These are phyloP conservation scores for Nerophis lumbriciformis DNA, from an alignment of 2,113 vertebrate species.

Conservation along the genomic window DNA sequence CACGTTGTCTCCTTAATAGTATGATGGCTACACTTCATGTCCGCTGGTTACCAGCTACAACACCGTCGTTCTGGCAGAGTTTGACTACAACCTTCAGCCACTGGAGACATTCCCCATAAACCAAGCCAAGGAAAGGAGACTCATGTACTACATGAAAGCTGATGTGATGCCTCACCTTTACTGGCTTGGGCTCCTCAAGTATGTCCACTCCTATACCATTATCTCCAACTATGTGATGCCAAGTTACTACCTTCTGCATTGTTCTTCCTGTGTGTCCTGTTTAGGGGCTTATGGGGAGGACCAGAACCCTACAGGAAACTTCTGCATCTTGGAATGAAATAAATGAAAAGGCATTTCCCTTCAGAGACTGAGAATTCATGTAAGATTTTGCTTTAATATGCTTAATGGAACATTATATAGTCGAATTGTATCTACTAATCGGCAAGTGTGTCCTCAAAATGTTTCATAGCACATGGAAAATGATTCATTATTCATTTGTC, in stretches of 20 bases:
- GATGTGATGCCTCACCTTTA: slow-evolving; percentile 93
- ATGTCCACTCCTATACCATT: slow-evolving; percentile 39
- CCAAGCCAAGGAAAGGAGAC: slow-evolving; percentile 85
- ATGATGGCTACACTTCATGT: slow-evolving; percentile 95
- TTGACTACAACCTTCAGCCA: slow-evolving; percentile 83
- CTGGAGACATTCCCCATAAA: slow-evolving; percentile 96
- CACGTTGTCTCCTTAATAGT: slow-evolving; percentile 63
- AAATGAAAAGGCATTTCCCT: slow-evolving; percentile 16
- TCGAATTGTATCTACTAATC: no score
- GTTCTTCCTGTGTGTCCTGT: not conserved
- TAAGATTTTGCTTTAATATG: not conserved
- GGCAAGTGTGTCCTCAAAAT: no score
- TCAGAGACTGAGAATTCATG: not conserved
- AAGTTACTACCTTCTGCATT: not conserved
- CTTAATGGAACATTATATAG: no score
- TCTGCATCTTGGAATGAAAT: slow-evolving; percentile 88
- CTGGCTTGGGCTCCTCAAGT: slow-evolving; percentile 89
- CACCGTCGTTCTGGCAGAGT: slow-evolving; percentile 90
- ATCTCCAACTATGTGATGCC: not conserved
- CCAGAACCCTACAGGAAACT: slow-evolving; percentile 85
- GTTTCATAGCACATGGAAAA: no score
- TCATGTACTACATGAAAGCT: slow-evolving; percentile 94
- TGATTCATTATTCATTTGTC: no score
- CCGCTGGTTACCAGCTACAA: slow-evolving; percentile 89
- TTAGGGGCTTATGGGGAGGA: slow-evolving; percentile 93